Evolutionary conservation across 2,888 invertebrate genomes (phyloP).

Genomic region (Cryptocheilus praepositus): DNA sequence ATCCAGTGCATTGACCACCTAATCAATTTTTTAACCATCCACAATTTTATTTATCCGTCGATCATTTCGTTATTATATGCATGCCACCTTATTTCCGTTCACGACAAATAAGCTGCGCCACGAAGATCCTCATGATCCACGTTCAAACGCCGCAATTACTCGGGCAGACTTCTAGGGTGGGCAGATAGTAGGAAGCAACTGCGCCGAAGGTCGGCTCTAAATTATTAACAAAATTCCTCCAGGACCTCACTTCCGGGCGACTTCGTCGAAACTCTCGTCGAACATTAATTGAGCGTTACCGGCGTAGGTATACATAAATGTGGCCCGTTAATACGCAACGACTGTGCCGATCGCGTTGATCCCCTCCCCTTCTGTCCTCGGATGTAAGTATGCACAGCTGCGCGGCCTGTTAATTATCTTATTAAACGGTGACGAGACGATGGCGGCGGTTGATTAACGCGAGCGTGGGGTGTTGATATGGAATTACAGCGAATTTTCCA

Average conservation of each 20-base stretch:
- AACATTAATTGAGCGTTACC: conserved; percentile 43
- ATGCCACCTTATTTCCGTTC: too few relatives aligned
- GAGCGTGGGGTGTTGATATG: conserved; percentile 2
- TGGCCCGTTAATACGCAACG: conserved; percentile 24
- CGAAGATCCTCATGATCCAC: too few relatives aligned
- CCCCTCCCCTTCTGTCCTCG: background rate
- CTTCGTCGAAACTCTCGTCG: conserved; percentile 36
- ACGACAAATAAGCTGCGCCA: too few relatives aligned
- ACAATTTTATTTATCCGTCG: too few relatives aligned
- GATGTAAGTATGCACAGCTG: conserved; percentile 12
- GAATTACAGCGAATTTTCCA: conserved; percentile 25
- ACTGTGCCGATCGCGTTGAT: background rate
- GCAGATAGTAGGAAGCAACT: too few relatives aligned
- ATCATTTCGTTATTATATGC: too few relatives aligned
- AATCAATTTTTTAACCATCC: too few relatives aligned
- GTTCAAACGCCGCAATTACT: too few relatives aligned
- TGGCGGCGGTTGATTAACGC: conserved; percentile 20
- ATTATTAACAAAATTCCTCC: conserved; percentile 46
- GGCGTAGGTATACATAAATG: conserved; percentile 13
- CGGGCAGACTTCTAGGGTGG: too few relatives aligned
- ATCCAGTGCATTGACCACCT: too few relatives aligned
- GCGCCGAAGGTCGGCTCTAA: conserved; percentile 7
- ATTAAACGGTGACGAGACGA: conserved; percentile 38
- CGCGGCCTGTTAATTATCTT: conserved; percentile 40
- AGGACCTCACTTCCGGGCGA: conserved; percentile 21